phyloP scores from a whole-genome alignment of 2,113 vertebrate genomes.

The Pituophis catenifer region DNA sequence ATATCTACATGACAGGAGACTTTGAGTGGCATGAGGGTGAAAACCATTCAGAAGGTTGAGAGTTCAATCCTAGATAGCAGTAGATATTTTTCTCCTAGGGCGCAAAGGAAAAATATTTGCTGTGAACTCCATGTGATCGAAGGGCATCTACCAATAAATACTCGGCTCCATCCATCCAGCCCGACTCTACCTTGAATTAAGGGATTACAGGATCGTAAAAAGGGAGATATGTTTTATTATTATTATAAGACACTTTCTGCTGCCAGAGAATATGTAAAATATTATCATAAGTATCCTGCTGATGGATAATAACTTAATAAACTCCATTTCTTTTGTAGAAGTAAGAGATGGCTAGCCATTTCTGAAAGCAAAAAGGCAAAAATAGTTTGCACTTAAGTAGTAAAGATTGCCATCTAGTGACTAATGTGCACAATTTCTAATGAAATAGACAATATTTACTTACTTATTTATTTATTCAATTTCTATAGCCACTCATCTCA shows the following conservation, averaged over 20 bases:
- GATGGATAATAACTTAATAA: not conserved
- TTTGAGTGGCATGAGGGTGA: not conserved
- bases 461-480: not conserved
- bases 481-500: not conserved
- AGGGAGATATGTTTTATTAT: not conserved
- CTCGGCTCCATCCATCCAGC: not conserved
- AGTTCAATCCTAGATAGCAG: not conserved
- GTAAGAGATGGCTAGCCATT: too few relatives aligned
- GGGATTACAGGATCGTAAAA: not conserved
- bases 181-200: not conserved
- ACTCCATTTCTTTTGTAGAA: not conserved
- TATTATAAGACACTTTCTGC: not conserved
- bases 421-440: not conserved
- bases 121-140: not conserved
- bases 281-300: not conserved
- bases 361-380: not conserved
- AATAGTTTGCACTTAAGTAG: not conserved
- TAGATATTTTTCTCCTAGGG: not conserved
- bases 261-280: not conserved
- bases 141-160: not conserved
- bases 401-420: conserved; percentile 60
- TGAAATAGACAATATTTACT: not conserved
- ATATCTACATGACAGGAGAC: not conserved
- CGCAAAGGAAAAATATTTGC: not conserved
- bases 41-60: not conserved